Base-by-base conservation (phyloP, 2,888 invertebrate genomes). In the Leptopilina syphax region DNA sequence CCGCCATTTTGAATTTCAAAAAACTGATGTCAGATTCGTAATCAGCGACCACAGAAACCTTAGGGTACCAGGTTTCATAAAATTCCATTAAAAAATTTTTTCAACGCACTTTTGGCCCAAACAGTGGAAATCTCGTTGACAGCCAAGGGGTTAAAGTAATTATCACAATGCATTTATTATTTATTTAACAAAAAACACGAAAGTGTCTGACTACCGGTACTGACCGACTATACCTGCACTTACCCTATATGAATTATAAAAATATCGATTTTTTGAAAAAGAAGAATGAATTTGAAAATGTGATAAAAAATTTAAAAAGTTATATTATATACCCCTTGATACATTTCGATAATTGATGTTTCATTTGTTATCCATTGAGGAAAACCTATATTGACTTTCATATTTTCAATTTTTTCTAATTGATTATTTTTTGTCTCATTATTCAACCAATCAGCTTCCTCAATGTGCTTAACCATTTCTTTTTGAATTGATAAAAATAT, bases 381-480 rank as follows among this genome's bases (percentile, higher is more conserved):
- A 47, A 7, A 47, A 70, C 70, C 50, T 27, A 70, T 70, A 54
- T 24, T 13, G 6, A 50, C 50, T 54, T 18, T 44, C 70, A 70
- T 70, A 7, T 50, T 24, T 18, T n/a, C 12, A 12, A 70, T 34
- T 70, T 70, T 70, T 57, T 70, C 50, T 4, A 70, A 10, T n/a
- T 10, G 13, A 8, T 27, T 10, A 34, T 70, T 70, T 70, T 9
- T 70, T 13, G 9, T n/a, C 24, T 57, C 41, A 12, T 70, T 54
- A 50, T n/a, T 57, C 57, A 70, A 27, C 70, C 70, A 70, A 24
- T 70, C 70, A 24, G 70, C 44, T 12, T 70, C 3, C 9, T n/a
- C 9, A 18, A 70, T 70, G 12, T 54, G 24, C 18, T 70, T 50
- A 6, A 13, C 18, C 50, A 70, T 18, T 8, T 66, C 66, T 34